Conservation (phyloP, 2,113 vertebrate genomes). For the Gallinago paraguaiae region DNA sequence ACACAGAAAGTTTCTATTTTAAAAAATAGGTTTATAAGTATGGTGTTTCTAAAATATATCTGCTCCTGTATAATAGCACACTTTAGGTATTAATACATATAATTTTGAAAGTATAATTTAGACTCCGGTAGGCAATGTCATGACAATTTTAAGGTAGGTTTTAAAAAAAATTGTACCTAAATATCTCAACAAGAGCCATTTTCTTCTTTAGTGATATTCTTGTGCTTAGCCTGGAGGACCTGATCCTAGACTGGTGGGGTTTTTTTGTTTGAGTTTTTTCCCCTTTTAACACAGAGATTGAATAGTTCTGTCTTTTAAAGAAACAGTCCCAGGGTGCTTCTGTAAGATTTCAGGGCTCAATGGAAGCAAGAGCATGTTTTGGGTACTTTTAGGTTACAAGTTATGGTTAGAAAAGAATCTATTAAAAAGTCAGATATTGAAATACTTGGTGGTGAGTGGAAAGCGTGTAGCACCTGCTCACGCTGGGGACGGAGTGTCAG, state of each 20-base stretch:
- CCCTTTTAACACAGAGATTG: not conserved
- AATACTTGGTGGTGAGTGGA: not conserved
- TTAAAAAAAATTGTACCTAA: not conserved
- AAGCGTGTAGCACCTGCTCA: rapidly evolving
- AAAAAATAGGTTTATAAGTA: not conserved
- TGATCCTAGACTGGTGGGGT: not conserved
- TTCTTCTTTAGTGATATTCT: not conserved
- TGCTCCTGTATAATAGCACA: conserved; percentile 32
- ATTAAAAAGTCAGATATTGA: not conserved
- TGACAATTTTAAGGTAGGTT: conserved; percentile 16
- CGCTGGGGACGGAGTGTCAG: rapidly evolving
- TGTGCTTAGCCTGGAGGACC: not conserved
- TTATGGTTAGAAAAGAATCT: not conserved
- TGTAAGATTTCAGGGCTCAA: not conserved
- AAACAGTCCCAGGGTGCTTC: not conserved
- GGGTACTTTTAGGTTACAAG: not conserved
- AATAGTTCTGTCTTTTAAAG: not conserved
- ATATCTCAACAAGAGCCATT: not conserved
- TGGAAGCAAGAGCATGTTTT: not conserved
- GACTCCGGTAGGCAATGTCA: not conserved
- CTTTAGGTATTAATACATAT: conserved; percentile 38
- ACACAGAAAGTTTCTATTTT: not conserved
- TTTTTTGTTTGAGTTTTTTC: not conserved
- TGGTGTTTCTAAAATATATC: conserved; percentile 15
- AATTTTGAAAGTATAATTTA: conserved; percentile 54